A percentile compares a stretch with the other conserved stretches of the same genome.
These are phyloP conservation scores for Chondrilla cf. caribensis DNA, from an alignment of 37 sponge, comb jelly and placozoan genomes.

Conservation along the genomic window DNA sequence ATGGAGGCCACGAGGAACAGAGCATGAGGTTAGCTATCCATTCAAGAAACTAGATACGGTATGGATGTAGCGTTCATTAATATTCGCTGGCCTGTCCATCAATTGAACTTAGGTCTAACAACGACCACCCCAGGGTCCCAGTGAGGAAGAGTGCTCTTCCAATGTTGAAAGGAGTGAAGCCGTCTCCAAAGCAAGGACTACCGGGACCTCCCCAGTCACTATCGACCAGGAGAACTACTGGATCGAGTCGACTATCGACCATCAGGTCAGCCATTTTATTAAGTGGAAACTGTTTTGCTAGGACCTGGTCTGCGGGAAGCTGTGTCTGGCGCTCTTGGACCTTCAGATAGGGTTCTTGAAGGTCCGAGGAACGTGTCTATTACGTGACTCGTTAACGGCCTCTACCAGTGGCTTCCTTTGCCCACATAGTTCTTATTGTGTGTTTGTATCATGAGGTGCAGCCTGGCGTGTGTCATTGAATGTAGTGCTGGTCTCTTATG, in stretches of 20 bases:
- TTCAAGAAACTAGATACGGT: background rate
- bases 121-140: background rate
- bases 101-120: background rate
- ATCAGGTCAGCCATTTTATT: constrained; percentile 25
- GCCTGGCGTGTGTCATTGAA: no score
- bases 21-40: background rate
- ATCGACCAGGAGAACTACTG: background rate
- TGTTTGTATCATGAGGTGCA: no score
- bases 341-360: no score
- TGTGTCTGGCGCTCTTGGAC: no score
- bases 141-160: constrained; percentile 16
- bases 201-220: background rate
- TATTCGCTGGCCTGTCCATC: no score
- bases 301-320: no score
- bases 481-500: no score
- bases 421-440: no score
- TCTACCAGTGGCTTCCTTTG: no score
- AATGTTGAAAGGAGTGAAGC: constrained; percentile 8
- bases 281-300: background rate
- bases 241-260: constrained; percentile 4
- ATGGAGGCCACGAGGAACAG: background rate
- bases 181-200: background rate
- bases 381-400: no score
- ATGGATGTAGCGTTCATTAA: no score
- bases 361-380: no score